Percentiles rank a stretch among this genome's conserved stretches.
These are phyloP conservation scores for Ochropleura leucogaster DNA, from an alignment of 2,888 invertebrate species.

Conservation along the genomic window DNA sequence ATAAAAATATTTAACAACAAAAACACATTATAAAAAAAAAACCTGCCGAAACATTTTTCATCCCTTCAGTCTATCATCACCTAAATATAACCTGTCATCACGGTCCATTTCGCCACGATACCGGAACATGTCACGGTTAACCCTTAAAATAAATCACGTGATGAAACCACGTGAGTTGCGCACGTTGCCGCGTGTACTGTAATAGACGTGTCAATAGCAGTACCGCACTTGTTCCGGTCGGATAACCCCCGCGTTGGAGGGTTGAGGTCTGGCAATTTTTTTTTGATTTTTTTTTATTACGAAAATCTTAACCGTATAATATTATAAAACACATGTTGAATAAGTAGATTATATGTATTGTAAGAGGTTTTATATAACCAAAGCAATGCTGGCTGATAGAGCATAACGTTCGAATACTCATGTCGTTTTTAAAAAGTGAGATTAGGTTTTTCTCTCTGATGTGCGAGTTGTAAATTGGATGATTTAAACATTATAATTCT, in stretches of 20 bases:
- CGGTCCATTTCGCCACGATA: constrained; percentile 32
- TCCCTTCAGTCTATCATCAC: not conserved
- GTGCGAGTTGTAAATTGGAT: too few species aligned
- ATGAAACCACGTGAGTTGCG: constrained; percentile 44
- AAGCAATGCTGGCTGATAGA: too few species aligned
- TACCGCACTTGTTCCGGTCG: constrained; percentile 26
- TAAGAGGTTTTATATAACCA: too few species aligned
- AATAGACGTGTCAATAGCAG: constrained; percentile 56
- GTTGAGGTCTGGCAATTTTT: constrained; percentile 22
- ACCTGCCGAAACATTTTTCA: not conserved
- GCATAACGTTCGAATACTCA: too few species aligned
- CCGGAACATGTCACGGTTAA: constrained; percentile 31
- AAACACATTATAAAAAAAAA: not conserved
- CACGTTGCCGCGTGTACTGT: constrained; percentile 43
- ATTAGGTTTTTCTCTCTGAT: too few species aligned
- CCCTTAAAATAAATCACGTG: constrained; percentile 56
- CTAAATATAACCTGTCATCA: constrained; percentile 31
- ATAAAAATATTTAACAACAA: too few species aligned
- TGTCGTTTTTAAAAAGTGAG: too few species aligned
- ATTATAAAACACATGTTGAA: too few species aligned
- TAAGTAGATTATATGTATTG: too few species aligned
- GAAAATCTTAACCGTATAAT: too few species aligned
- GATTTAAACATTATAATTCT: too few species aligned
- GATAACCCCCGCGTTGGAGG: constrained; percentile 13
- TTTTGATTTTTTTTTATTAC: not conserved